These are phyloP conservation scores for Ecdyonurus torrentis DNA, from an alignment of 2,888 invertebrate species.

Conservation along the genomic window DNA sequence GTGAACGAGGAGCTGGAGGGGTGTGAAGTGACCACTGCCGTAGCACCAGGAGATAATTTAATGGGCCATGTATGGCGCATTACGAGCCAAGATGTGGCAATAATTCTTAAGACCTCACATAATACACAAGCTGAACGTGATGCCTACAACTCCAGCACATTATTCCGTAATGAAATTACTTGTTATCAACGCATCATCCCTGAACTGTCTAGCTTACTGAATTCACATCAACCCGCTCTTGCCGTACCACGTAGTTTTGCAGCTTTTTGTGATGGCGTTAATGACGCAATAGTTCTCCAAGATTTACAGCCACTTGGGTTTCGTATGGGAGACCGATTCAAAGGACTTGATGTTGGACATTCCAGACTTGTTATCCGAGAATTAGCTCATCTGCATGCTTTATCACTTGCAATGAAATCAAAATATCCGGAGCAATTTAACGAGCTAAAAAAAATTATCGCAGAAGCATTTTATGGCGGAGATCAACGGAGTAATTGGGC, in stretches of 20 bases:
- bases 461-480: not conserved
- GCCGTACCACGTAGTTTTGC: not conserved
- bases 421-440: slow-evolving; percentile 6
- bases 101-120: not conserved
- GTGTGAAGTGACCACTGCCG: not conserved
- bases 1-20: not conserved
- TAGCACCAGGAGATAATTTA: not conserved
- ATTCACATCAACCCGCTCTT: not conserved
- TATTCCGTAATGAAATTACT: slow-evolving; percentile 4
- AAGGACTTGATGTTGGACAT: slow-evolving; percentile 13
- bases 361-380: slow-evolving; percentile 13
- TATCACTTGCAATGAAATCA: slow-evolving; percentile 10
- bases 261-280: not conserved
- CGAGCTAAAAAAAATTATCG: not conserved
- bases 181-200: slow-evolving; percentile 8
- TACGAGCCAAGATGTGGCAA: not conserved
- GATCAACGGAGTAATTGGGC: too few species aligned
- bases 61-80: not conserved
- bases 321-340: slow-evolving; percentile 13
- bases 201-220: not conserved
- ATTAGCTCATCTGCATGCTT: slow-evolving; percentile 13
- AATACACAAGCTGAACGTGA: not conserved
- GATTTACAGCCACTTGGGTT: slow-evolving; percentile 14
- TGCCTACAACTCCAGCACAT: not conserved
- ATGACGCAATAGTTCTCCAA: slow-evolving; percentile 13